These are phyloP conservation scores for Crocidura indochinensis DNA, from an alignment of 2,797 vertebrate species.

Conservation along the genomic window DNA sequence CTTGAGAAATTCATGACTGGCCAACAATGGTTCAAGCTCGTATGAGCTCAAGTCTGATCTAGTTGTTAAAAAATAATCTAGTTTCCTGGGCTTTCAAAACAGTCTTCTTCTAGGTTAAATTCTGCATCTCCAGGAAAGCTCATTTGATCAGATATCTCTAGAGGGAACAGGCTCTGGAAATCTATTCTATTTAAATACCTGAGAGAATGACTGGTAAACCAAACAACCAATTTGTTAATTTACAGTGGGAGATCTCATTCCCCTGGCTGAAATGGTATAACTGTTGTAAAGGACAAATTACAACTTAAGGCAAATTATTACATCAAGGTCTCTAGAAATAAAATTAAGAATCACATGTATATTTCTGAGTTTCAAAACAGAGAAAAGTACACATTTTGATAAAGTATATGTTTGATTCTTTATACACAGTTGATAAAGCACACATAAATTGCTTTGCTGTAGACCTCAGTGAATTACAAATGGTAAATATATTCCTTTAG, in stretches of 20 bases:
- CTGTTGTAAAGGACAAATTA: neutral
- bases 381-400: conserved; percentile 40
- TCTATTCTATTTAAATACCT: conserved; percentile 26
- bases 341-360: conserved; percentile 19
- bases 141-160: conserved; percentile 19
- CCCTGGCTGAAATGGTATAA: neutral
- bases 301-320: neutral
- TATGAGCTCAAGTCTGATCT: neutral
- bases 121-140: conserved; percentile 15
- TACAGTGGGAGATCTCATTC: conserved; percentile 28
- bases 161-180: conserved; percentile 20
- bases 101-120: neutral
- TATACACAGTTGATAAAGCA: too few relatives aligned
- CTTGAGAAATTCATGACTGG: neutral
- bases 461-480: neutral
- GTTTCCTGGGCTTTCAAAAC: neutral
- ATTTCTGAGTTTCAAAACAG: conserved; percentile 48
- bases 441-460: neutral
- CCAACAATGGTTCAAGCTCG: neutral
- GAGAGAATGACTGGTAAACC: conserved; percentile 51
- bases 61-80: neutral
- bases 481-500: conserved; percentile 7
- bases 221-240: conserved; percentile 46
- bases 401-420: too few relatives aligned
- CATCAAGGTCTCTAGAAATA: neutral